These are phyloP conservation scores for Phodopus roborovskii DNA, from an alignment of 2,113 vertebrate species.

Conservation along the genomic window DNA sequence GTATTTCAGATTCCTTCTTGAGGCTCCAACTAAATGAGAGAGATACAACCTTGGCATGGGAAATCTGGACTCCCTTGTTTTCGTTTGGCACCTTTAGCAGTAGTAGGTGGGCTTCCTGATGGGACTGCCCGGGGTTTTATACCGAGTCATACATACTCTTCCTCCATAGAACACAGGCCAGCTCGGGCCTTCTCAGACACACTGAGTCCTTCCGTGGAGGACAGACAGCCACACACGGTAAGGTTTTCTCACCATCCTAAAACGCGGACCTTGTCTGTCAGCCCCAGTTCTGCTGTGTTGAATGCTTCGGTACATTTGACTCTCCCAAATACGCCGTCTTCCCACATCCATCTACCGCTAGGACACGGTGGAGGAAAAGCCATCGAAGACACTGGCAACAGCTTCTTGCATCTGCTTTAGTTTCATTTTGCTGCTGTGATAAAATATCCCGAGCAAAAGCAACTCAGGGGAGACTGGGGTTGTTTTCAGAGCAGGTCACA, in stretches of 20 bases:
- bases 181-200: background rate
- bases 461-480: background rate
- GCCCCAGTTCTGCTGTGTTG: background rate
- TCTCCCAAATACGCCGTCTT: background rate
- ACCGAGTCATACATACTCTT: background rate
- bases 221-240: background rate
- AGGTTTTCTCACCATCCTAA: background rate
- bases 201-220: background rate
- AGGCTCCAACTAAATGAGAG: background rate
- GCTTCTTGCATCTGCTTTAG: background rate
- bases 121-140: background rate
- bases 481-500: background rate
- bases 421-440: background rate
- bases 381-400: background rate
- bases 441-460: background rate
- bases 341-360: accelerated
- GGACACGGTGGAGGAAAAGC: background rate
- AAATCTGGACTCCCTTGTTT: too few relatives aligned
- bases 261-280: background rate
- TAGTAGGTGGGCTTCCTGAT: background rate
- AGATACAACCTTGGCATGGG: background rate
- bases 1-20: background rate
- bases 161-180: background rate
- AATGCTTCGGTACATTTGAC: background rate
- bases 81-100: background rate